These are phyloP conservation scores for Porites lutea DNA, from an alignment of 64 coral and sea anemone genomes.

Conservation along the genomic window DNA sequence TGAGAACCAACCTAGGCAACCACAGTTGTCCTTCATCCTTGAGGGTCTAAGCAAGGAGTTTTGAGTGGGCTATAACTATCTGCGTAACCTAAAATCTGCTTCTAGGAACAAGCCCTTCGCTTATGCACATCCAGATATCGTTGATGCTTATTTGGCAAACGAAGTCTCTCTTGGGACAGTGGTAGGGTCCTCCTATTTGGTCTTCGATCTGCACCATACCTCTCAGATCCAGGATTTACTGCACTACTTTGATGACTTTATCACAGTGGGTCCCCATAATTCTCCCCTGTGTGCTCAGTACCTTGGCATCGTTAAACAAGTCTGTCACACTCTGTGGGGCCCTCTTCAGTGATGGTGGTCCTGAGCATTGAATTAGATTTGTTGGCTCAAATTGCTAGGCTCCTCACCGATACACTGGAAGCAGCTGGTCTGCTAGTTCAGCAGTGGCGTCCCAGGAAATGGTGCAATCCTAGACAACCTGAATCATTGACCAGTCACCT, in stretches of 20 bases:
- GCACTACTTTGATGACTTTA: constrained; percentile 26
- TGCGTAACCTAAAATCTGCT: constrained; percentile 7
- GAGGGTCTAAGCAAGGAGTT: constrained; percentile 14
- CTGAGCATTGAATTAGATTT: constrained; percentile 48
- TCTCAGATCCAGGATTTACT: background rate
- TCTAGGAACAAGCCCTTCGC: constrained; percentile 8
- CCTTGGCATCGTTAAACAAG: no score
- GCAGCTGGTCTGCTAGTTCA: background rate
- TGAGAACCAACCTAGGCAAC: background rate
- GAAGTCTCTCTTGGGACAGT: constrained; percentile 12
- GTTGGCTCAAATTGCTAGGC: background rate
- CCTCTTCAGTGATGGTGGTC: background rate
- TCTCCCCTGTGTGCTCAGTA: background rate
- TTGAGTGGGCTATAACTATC: background rate
- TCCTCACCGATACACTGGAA: constrained; percentile 12
- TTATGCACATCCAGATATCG: background rate
- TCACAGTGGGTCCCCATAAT: background rate
- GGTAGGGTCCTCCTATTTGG: constrained; percentile 22
- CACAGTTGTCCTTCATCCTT: background rate
- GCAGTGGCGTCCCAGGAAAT: background rate
- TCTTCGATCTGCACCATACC: background rate
- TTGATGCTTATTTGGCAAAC: constrained; percentile 26
- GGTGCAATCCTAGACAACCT: background rate
- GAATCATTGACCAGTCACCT: constrained; percentile 50
- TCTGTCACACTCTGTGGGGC: constrained; percentile 1